Base-by-base conservation (phyloP, 2,888 invertebrate genomes). In the Limenitis camilla region DNA sequence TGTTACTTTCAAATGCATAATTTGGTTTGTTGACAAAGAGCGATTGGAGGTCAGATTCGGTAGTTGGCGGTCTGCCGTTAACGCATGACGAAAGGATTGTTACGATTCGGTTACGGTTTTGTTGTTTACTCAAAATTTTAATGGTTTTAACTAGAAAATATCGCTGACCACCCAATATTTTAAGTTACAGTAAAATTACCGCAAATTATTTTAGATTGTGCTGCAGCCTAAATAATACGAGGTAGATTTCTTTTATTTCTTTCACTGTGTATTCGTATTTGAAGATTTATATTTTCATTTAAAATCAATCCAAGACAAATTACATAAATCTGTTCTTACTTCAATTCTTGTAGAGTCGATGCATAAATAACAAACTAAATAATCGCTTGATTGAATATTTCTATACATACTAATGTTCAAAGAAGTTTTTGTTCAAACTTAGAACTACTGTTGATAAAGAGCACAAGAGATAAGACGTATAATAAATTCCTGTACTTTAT, bases 1-100 rank as follows among this genome's bases (percentile, higher is more conserved):
- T 79, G 77, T 81, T 75, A 69, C 70, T 76, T 75, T 58, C 46
- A 33, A 53, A 46, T 49, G 47, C 49, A 50, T 48, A 44, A 45
- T 52, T 50, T 19, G 19, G 40, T 40, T 31, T 35, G 42, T 40
- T 49, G 27, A 42, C 35, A 28, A 46, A 33, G 41, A 52, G 19
- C 5, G 48, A 33, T 41, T 49, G 41, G 49, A 40, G 51, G 48
- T 57, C 52, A 31, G 44, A 50, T 35, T 50, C 43, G 32, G 47
- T 47, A 48, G 42, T 42, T 38, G 9, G 19, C n/a, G 39, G 29
- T 9, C 6, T 28, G 39, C 28, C 40, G 29, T 41, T 40, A 39
- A 38, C 39, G 47, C 55, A 30, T 45, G 35, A 40, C 44, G 47
- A 50, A 50, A 52, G 6, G 47, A 41, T 44, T 38, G 33, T 49